Evolutionary conservation across 2,113 vertebrate genomes (phyloP).

Genomic region (Prochilodus magdalenae): DNA sequence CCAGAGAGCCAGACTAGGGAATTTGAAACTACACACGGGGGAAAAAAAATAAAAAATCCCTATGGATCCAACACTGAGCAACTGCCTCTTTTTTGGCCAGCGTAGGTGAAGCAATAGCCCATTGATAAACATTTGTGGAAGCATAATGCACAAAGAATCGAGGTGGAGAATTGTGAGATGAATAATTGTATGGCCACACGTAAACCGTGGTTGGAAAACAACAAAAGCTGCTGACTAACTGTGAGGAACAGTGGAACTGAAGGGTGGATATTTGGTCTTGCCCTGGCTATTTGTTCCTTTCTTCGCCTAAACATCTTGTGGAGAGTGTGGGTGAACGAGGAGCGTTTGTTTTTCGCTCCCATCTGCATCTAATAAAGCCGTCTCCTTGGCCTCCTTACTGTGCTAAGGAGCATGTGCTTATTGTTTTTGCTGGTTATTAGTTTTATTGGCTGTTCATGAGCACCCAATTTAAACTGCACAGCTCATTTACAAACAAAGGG

Average conservation of each 20-base stretch:
- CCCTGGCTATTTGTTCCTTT: conserved; percentile 56
- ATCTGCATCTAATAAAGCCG: conserved; percentile 53
- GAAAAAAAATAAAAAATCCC: conserved; percentile 39
- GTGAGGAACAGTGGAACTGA: conserved; percentile 55
- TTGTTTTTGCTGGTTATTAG: conserved; percentile 58
- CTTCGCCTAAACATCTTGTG: conserved; percentile 63
- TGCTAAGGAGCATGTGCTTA: conserved; percentile 34
- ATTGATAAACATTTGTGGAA: conserved; percentile 70
- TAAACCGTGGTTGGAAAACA: conserved; percentile 77
- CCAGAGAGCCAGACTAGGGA: conserved; percentile 61
- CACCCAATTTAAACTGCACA: conserved; percentile 46
- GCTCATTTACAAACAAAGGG: conserved; percentile 51
- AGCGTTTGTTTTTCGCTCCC: conserved; percentile 49
- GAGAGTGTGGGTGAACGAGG: conserved; percentile 51
- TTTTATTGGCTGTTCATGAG: conserved; percentile 54
- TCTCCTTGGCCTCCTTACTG: conserved; percentile 28
- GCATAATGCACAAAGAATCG: conserved; percentile 60
- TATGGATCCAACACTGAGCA: conserved; percentile 47
- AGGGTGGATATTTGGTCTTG: conserved; percentile 60
- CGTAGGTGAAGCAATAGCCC: conserved; percentile 63
- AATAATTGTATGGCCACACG: conserved; percentile 69
- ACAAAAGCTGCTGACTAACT: conserved; percentile 76
- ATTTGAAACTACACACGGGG: conserved; percentile 66
- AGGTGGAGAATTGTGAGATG: conserved; percentile 63
- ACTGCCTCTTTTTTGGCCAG: conserved; percentile 60